Evolutionary conservation across 2,888 invertebrate genomes (phyloP).

Genomic region (Oligia latruncula): DNA sequence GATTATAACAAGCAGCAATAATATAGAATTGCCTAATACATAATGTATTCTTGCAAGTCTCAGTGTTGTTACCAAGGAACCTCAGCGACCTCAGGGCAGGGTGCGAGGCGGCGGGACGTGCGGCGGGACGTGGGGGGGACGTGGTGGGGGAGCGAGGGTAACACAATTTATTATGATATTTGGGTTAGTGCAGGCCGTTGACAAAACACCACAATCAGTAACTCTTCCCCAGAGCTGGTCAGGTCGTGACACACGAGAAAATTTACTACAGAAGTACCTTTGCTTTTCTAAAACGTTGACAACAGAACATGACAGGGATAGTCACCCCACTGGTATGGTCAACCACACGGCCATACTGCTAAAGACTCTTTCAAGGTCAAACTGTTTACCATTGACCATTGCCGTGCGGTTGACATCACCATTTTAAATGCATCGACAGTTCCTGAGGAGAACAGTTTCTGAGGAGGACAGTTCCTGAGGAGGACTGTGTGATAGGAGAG

Average conservation of each 20-base stretch:
- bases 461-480: neutral
- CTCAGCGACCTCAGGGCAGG: neutral
- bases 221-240: slow-evolving; percentile 18
- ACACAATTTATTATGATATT: slow-evolving; percentile 48
- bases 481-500: neutral
- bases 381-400: neutral
- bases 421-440: neutral
- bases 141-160: neutral
- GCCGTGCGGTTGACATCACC: neutral
- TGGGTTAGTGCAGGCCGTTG: slow-evolving; percentile 36
- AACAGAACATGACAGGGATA: neutral
- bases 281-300: neutral
- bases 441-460: neutral
- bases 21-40: neutral
- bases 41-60: neutral
- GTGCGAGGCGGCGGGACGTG: neutral
- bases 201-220: slow-evolving; percentile 39
- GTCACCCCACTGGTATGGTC: neutral
- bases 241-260: neutral
- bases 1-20: neutral
- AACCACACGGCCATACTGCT: neutral
- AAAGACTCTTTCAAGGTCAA: neutral
- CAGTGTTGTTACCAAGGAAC: neutral
- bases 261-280: slow-evolving; percentile 21
- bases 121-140: too few species aligned